phyloP scores from a whole-genome alignment of 2,113 vertebrate species.

The Leptosomus discolor region DNA sequence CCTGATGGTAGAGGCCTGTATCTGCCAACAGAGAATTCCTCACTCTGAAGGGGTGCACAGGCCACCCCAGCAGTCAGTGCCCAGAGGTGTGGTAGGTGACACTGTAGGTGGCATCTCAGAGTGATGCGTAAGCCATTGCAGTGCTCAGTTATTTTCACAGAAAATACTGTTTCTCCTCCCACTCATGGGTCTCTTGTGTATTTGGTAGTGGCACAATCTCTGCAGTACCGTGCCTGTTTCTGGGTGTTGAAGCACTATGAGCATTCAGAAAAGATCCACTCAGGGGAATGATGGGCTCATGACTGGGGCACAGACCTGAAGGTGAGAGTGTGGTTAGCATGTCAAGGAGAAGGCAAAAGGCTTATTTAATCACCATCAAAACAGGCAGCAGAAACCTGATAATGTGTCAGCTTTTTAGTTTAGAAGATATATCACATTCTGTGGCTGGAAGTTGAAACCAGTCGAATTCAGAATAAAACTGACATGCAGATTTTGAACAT shows the following conservation, averaged over 20 bases:
- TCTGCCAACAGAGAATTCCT: not conserved
- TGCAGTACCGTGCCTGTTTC: not conserved
- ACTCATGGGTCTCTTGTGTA: not conserved
- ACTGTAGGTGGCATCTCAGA: not conserved
- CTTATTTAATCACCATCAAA: not conserved
- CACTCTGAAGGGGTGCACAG: not conserved
- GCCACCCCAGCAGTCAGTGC: not conserved
- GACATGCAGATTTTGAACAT: not conserved
- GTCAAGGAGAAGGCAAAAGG: not conserved
- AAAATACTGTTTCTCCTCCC: not conserved
- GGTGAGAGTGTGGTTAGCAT: not conserved
- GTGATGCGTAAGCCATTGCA: not conserved
- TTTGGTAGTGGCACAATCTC: not conserved
- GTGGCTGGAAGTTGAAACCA: not conserved
- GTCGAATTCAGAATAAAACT: not conserved
- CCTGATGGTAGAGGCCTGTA: not conserved
- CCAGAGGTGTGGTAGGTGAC: not conserved
- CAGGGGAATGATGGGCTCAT: not conserved
- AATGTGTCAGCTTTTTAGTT: not conserved
- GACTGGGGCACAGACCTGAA: not conserved
- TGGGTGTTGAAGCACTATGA: not conserved
- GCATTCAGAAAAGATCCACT: not conserved
- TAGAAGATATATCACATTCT: not conserved
- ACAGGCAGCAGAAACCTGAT: not conserved
- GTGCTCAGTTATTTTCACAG: not conserved